Evolutionary conservation across 1,140 invertebrate species (phyloP).

Genomic region (Belonocnema kinseyi): DNA sequence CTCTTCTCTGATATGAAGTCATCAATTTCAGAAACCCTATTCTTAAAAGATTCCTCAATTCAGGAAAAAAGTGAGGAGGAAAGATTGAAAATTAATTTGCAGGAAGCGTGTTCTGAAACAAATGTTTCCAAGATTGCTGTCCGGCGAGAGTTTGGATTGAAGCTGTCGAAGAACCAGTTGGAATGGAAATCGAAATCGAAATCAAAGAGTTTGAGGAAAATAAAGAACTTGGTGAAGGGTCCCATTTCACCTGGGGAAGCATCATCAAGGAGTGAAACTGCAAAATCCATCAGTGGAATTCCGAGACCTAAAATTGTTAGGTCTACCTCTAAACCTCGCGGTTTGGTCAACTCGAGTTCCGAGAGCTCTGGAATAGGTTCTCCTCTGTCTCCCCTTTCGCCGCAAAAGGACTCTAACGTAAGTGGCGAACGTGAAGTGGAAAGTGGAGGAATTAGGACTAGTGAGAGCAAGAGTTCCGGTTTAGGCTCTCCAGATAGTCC

Average conservation of each 20-base stretch:
- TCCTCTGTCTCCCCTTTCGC: constrained; percentile 65
- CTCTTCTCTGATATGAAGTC: neutral
- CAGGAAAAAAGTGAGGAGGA: neutral
- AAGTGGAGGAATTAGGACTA: constrained; percentile 46
- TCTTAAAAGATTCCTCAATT: neutral
- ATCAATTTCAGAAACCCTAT: neutral
- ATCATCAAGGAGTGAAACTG: constrained; percentile 34
- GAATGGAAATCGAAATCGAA: constrained; percentile 52
- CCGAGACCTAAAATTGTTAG: constrained; percentile 50
- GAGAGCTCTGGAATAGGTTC: constrained; percentile 68
- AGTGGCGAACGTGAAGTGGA: neutral
- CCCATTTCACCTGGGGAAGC: neutral
- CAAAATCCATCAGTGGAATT: constrained; percentile 46
- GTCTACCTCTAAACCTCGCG: constrained; percentile 31
- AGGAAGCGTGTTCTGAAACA: constrained; percentile 8
- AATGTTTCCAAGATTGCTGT: constrained; percentile 39
- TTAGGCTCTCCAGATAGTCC: constrained; percentile 60
- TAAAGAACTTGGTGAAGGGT: constrained; percentile 29
- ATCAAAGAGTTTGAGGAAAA: constrained; percentile 33
- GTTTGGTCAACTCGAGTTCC: constrained; percentile 64
- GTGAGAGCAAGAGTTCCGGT: constrained; percentile 63
- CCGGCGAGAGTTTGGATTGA: constrained; percentile 59
- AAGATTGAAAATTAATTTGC: neutral
- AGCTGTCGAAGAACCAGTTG: constrained; percentile 47
- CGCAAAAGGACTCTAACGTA: constrained; percentile 51